phyloP scores from a whole-genome alignment of 1,140 invertebrate genomes.

The Drosophila takahashii region DNA sequence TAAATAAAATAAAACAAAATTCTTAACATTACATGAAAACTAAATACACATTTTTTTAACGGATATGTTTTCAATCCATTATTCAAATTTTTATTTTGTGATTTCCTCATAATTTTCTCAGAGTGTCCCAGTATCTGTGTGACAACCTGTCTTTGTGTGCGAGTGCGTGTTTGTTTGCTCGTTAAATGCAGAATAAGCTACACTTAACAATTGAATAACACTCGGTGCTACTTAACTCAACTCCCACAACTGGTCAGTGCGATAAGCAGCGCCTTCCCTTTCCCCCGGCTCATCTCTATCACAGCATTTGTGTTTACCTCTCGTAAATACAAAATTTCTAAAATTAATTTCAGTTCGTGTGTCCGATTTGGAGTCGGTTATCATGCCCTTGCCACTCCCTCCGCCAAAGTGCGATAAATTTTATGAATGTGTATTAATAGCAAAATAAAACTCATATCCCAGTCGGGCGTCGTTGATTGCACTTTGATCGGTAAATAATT shows the following conservation, averaged over 20 bases:
- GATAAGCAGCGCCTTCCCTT: constrained; percentile 45
- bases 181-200: constrained; percentile 75
- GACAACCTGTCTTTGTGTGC: constrained; percentile 2
- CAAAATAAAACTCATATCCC: constrained; percentile 22
- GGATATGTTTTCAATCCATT: no score
- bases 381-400: constrained; percentile 22
- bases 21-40: no score
- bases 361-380: constrained; percentile 21
- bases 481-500: constrained; percentile 61
- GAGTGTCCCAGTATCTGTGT: constrained; percentile 12
- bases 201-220: constrained; percentile 72
- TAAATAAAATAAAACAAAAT: no score
- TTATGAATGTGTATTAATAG: constrained; percentile 47
- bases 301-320: constrained; percentile 45
- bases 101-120: background rate
- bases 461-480: constrained; percentile 31
- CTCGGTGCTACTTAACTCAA: constrained; percentile 33
- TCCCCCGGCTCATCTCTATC: constrained; percentile 20
- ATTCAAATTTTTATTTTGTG: no score
- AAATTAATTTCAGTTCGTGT: constrained; percentile 58
- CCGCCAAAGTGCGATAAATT: constrained; percentile 39
- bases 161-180: constrained; percentile 37
- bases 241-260: constrained; percentile 46
- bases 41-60: no score
- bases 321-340: constrained; percentile 54